A percentile compares a stretch with the other conserved stretches of the same genome.
phyloP scores from a whole-genome alignment of 2,797 vertebrate species.

The Petrocephalus sullivani region DNA sequence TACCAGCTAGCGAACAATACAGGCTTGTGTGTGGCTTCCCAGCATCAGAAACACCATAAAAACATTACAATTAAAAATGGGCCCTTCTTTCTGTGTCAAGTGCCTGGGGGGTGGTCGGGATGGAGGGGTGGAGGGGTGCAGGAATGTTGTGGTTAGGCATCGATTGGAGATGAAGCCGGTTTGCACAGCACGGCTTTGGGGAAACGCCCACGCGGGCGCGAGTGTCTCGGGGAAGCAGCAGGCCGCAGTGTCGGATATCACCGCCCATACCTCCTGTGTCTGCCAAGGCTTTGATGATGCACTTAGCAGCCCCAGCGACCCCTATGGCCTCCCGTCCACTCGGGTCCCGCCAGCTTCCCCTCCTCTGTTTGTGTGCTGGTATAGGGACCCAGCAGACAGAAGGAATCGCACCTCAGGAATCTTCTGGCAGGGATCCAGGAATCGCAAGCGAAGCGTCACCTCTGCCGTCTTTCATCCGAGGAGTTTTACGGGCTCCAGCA shows the following conservation, averaged over 20 bases:
- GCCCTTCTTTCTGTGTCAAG: constrained; percentile 34
- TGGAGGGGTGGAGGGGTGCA: neutral
- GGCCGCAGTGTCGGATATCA: constrained; percentile 36
- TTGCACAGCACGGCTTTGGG: constrained; percentile 14
- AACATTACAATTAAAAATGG: constrained; percentile 58
- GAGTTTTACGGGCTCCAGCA: constrained; percentile 49
- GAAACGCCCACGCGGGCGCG: neutral
- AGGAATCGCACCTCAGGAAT: constrained; percentile 40
- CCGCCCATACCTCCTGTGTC: constrained; percentile 25
- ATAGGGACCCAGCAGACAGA: constrained; percentile 41
- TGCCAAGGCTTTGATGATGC: constrained; percentile 37
- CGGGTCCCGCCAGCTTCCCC: constrained; percentile 17
- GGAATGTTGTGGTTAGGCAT: constrained; percentile 50
- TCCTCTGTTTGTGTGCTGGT: constrained; percentile 40
- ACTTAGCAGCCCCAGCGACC: constrained; percentile 24
- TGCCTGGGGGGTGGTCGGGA: neutral
- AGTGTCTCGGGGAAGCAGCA: constrained; percentile 37
- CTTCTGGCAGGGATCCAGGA: constrained; percentile 42
- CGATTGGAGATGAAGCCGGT: constrained; percentile 47
- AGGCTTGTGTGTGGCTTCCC: constrained; percentile 37
- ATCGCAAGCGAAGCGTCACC: constrained; percentile 32
- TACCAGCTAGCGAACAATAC: constrained; percentile 41
- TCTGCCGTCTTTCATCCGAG: constrained; percentile 32
- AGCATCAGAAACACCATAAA: constrained; percentile 49
- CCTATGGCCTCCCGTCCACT: constrained; percentile 38